Evolutionary conservation across 2,888 invertebrate species (phyloP).

Genomic region (Chymomyza caudatula): DNA sequence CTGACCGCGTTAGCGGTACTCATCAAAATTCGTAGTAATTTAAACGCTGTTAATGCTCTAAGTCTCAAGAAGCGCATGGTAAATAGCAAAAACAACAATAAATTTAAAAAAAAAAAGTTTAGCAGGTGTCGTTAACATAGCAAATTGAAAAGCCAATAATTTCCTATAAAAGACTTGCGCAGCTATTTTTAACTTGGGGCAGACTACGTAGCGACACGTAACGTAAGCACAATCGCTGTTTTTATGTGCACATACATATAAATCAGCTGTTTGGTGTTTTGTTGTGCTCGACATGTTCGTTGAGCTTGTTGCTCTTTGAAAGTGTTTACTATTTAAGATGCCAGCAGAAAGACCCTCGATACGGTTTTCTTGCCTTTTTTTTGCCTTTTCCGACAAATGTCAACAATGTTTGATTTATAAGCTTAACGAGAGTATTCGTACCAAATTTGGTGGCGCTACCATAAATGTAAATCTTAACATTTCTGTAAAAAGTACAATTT

Average conservation of each 20-base stretch:
- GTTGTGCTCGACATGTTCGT: slow-evolving; percentile 53
- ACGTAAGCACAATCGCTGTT: background rate
- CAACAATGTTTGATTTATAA: too few relatives aligned
- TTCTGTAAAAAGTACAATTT: too few relatives aligned
- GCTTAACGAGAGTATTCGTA: too few relatives aligned
- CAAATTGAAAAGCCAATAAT: slow-evolving; percentile 59
- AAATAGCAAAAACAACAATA: slow-evolving; percentile 18
- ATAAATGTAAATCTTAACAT: too few relatives aligned
- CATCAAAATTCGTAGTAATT: slow-evolving; percentile 40
- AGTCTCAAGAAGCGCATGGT: slow-evolving; percentile 52
- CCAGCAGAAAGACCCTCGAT: background rate
- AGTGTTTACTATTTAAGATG: background rate
- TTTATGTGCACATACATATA: background rate
- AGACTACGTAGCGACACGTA: slow-evolving; percentile 30
- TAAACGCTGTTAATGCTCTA: slow-evolving; percentile 45
- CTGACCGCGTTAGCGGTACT: slow-evolving; percentile 45
- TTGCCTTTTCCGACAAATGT: too few relatives aligned
- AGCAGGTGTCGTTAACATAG: background rate
- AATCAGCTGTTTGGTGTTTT: slow-evolving; percentile 50
- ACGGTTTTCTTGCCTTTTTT: background rate
- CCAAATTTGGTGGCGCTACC: too few relatives aligned
- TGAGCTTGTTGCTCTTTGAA: slow-evolving; percentile 22
- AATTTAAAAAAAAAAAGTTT: background rate
- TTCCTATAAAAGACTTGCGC: slow-evolving; percentile 63
- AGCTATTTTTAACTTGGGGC: slow-evolving; percentile 70